Percentiles rank a stretch among this genome's conserved stretches.
Conservation (phyloP, 2,888 invertebrate species). For the Polyommatus icarus region DNA sequence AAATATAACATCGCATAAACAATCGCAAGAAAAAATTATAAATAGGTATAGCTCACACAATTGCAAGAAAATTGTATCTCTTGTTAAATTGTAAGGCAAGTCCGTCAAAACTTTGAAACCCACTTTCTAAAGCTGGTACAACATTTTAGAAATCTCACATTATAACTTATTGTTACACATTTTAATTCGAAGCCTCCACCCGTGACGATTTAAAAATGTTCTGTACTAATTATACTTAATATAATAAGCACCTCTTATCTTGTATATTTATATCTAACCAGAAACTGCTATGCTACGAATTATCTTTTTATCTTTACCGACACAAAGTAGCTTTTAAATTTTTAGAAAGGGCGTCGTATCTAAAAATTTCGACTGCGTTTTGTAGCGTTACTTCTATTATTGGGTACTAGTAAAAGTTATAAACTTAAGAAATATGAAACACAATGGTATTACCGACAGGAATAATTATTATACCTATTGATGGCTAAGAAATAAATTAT, state of each 20-base stretch:
- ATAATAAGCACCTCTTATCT: slow-evolving; percentile 36
- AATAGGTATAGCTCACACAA: background rate
- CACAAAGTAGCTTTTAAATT: background rate
- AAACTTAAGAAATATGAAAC: background rate
- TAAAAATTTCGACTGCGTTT: background rate
- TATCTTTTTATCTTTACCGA: slow-evolving; percentile 18
- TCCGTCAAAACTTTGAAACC: background rate
- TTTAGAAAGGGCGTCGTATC: background rate
- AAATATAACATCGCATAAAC: too few species aligned
- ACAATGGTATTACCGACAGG: background rate
- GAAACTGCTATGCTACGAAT: slow-evolving; percentile 5
- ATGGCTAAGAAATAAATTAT: background rate
- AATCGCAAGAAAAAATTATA: background rate
- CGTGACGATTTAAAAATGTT: slow-evolving; percentile 39
- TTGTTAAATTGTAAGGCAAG: background rate
- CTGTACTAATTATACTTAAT: slow-evolving; percentile 41
- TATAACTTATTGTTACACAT: slow-evolving; percentile 27
- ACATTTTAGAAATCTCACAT: slow-evolving; percentile 8
- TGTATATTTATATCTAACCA: slow-evolving; percentile 27
- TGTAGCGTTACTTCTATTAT: background rate
- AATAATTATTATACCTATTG: background rate
- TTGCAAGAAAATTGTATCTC: background rate
- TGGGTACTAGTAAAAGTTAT: background rate
- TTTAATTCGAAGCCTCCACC: slow-evolving; percentile 32
- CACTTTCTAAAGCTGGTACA: background rate